Base-by-base conservation (phyloP, 1,140 invertebrate species). In the Bombus difficillimus region DNA sequence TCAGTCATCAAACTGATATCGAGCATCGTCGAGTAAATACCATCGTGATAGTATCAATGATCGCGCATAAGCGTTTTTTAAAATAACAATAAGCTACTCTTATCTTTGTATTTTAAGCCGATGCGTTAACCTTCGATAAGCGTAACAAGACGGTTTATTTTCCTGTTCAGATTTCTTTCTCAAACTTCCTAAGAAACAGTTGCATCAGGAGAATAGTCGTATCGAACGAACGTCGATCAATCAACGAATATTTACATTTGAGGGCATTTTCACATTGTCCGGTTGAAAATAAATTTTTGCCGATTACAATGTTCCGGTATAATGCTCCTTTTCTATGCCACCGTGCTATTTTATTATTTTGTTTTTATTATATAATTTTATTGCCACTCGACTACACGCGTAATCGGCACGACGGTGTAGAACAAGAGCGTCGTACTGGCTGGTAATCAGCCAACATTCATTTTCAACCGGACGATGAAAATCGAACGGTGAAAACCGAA, bases 111-210 rank as follows among this genome's bases (percentile, higher is more conserved):
- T 43, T 66, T 68, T 43, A 47, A 79, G n/a, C 22, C 8, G 41
- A 68, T 47, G 62, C n/a, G 32, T 80, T 69, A 53, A 80, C 5
- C 43, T 53, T 69, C 32, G 62, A 69, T 69, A 80, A 80, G n/a
- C 28, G 25, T 41, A 41, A 62, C 22, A 25, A 3, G 3, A 39
- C 22, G 41, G 39, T 69, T 68, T 68, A 41, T 28, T 37, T 39
- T 37, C 25, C 25, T 47, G 53, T 43, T 81, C 18, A 25, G 13
- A 81, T 72, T 72, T 57, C 6, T 43, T 22, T 12, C 15, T 18
- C 78, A 47, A 47, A 43, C 41, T 8, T 34, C 5, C 5, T 3
- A 37, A 66, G n/a, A 66, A 41, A 66, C 6, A 34, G 3, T 59
- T 53, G 18, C 6, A 2, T 53, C 47, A 8, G 18, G 18, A 8